Evolutionary conservation across 2,113 vertebrate genomes (phyloP).

Genomic region (Rattus norvegicus): DNA sequence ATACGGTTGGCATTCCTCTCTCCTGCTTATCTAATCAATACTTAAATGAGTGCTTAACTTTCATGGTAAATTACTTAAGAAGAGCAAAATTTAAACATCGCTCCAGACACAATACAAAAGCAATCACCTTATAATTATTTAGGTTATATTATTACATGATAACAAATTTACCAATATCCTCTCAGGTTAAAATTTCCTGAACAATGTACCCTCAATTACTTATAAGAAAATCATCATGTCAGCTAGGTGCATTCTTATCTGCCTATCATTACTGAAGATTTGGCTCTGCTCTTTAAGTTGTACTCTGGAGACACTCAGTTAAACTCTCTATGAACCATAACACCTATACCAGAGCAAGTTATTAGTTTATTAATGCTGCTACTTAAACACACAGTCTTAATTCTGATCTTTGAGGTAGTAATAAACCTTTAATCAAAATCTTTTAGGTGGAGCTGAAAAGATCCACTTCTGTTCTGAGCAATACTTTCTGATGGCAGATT

Average conservation of each 20-base stretch:
- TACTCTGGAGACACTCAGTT: neutral
- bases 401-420: neutral
- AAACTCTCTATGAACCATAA: neutral
- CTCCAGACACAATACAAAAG: neutral
- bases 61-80: neutral
- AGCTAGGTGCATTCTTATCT: neutral
- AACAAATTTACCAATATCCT: neutral
- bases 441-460: neutral
- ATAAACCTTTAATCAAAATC: neutral
- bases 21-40: neutral
- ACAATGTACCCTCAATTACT: neutral
- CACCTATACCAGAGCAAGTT: neutral
- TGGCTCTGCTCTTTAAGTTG: neutral
- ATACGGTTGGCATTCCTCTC: neutral
- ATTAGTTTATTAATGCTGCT: neutral
- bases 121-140: neutral
- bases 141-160: neutral
- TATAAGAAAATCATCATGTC: neutral
- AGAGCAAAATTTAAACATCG: neutral
- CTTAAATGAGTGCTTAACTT: neutral
- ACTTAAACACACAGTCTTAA: neutral
- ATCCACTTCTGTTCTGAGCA: neutral
- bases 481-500: neutral
- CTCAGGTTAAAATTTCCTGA: neutral
- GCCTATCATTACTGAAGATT: neutral